phyloP scores from a whole-genome alignment of 2,797 vertebrate species.

The Ctenopoma kingsleyae region DNA sequence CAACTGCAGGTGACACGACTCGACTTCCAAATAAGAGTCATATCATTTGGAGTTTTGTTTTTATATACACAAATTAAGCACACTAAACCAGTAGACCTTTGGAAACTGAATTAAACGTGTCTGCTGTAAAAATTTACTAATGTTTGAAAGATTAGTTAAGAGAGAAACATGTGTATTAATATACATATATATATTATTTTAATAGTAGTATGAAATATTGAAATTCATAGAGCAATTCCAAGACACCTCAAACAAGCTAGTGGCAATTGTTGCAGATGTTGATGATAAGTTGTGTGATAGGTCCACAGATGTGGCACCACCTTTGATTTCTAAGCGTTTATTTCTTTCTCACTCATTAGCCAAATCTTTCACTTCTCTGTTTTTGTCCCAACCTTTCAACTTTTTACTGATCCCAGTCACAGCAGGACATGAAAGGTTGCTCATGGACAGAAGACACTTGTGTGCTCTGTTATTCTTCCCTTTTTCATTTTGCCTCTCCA shows the following conservation, averaged over 20 bases:
- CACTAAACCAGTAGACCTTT: background rate
- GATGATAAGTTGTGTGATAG: conserved; percentile 56
- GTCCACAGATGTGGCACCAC: conserved; percentile 73
- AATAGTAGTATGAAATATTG: no score
- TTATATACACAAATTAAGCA: background rate
- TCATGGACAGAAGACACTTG: conserved; percentile 81
- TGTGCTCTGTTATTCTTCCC: conserved; percentile 55
- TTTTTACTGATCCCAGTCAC: conserved; percentile 73
- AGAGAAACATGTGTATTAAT: no score
- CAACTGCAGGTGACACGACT: no score
- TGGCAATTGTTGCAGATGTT: conserved; percentile 49
- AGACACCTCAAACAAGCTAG: conserved; percentile 7
- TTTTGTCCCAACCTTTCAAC: conserved; percentile 38
- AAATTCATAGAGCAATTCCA: conserved; percentile 1
- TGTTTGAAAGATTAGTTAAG: no score
- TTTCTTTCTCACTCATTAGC: conserved; percentile 79
- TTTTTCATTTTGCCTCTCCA: conserved; percentile 24
- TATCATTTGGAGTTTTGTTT: background rate
- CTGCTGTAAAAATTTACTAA: background rate
- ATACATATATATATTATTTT: no score
- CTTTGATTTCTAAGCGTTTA: conserved; percentile 78
- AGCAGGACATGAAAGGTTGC: conserved; percentile 62
- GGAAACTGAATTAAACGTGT: background rate
- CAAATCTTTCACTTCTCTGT: conserved; percentile 62
- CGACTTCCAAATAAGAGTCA: background rate